Evolutionary conservation across 2,113 vertebrate genomes (phyloP), one percentile per base, ranked within the genome.

Genomic region (Sminthopsis crassicaudata): DNA sequence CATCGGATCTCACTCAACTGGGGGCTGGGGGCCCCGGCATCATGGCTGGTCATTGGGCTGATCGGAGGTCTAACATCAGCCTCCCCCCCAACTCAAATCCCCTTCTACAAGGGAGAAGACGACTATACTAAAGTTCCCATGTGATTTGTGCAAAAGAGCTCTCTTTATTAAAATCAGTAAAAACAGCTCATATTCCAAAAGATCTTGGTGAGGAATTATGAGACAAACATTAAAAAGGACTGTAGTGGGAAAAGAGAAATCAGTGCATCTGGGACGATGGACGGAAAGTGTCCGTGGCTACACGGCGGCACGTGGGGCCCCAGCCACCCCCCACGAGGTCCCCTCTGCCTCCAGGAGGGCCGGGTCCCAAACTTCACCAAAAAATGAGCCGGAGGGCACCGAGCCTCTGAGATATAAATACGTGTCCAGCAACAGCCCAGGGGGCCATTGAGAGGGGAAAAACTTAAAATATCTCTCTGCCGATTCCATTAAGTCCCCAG

Each of bases 141-240:
- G 67, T 42, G 6, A 84, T 84, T 98, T 94, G 97, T 98, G 98
- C 95, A 98, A 98, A 98, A 98, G 97, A 95, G 48, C 42, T 89
- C 50, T 94, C 50, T 94, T 92, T 98, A 98, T 96, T 98, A 98
- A 98, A 98, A 98, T 98, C 97, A 95, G 96, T 98, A 97, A 94
- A 97, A 98, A 96, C 94, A 96, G 97, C 90, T 96, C 94, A 93
- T 96, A 53, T 97, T 97, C 97, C 52, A 97, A 98, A 98, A 98
- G 89, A 92, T 92, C 26, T 94, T 93, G 67, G 96, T 96, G 90
- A 95, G 95, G 89, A 93, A 0, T 0, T n/a, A 53, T 93, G 89
- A 93, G 94, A 23, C 4, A 0, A 4, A 76, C 91, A 60, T 7
- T 11, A 48, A 91, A 95, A 94, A 51, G 53, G 92, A 55, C 94